Conservation (phyloP, 1,140 invertebrate genomes). For the Drosophila nebulosa region DNA sequence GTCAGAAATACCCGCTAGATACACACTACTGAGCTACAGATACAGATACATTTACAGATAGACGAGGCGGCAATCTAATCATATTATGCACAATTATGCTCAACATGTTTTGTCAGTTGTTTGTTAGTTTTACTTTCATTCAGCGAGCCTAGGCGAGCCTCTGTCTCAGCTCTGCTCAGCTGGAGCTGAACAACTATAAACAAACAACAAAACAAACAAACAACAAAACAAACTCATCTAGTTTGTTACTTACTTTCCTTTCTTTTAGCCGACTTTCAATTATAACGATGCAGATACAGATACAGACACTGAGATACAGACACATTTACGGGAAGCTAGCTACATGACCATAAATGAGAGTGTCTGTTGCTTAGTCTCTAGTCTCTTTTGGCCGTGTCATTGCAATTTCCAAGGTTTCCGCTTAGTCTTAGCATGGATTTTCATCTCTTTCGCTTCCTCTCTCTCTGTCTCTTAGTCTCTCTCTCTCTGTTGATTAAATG, state of each 20-base stretch:
- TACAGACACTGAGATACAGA: conserved; percentile 5
- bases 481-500: conserved; percentile 20
- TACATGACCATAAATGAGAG: background rate
- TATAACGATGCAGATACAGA: conserved; percentile 53
- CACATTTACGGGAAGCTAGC: background rate
- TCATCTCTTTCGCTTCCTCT: conserved; percentile 15
- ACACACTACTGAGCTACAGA: conserved; percentile 22
- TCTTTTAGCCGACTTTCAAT: conserved; percentile 67
- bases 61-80: conserved; percentile 11
- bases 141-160: conserved; percentile 25
- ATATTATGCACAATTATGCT: conserved; percentile 51
- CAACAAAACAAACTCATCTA: conserved; percentile 54
- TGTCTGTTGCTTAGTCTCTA: background rate
- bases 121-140: conserved; percentile 76
- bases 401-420: background rate
- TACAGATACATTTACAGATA: conserved; percentile 19
- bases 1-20: conserved; percentile 11
- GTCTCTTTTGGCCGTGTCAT: background rate
- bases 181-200: conserved; percentile 18
- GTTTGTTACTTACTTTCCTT: conserved; percentile 66
- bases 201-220: conserved; percentile 23
- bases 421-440: conserved; percentile 15
- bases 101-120: conserved; percentile 16
- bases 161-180: conserved; percentile 21
- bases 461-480: background rate